These are phyloP conservation scores for Microctenopoma steveboyesi DNA, from an alignment of 2,797 vertebrate species.

Conservation along the genomic window DNA sequence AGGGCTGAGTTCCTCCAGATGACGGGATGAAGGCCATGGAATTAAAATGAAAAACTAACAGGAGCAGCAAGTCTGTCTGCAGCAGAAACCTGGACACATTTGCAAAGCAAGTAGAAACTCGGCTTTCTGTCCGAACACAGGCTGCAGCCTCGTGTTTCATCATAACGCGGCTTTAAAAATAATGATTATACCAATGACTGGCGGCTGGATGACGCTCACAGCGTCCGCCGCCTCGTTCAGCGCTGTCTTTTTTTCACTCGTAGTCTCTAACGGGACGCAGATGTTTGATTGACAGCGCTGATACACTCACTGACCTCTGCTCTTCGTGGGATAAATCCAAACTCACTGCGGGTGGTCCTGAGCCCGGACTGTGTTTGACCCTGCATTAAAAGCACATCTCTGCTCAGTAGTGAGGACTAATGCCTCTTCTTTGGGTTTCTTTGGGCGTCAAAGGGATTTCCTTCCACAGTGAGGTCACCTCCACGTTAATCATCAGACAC, in stretches of 20 bases:
- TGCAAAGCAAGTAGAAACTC: constrained; percentile 44
- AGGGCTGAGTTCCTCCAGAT: neutral
- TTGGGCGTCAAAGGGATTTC: neutral
- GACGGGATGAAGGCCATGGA: constrained; percentile 42
- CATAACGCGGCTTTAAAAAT: too few species aligned
- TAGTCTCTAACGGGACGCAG: too few species aligned
- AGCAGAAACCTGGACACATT: constrained; percentile 23
- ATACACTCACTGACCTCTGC: neutral
- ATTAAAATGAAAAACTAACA: constrained; percentile 27
- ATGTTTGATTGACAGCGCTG: neutral
- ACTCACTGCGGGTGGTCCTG: neutral
- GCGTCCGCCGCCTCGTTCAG: too few species aligned
- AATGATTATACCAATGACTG: too few species aligned
- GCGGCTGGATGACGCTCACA: too few species aligned
- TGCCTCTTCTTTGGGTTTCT: neutral
- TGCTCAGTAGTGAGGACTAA: neutral
- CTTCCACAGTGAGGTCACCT: neutral
- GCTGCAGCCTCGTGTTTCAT: too few species aligned
- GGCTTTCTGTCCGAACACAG: neutral
- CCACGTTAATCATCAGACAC: neutral
- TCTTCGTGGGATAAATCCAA: neutral
- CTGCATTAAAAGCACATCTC: neutral
- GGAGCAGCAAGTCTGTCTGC: neutral
- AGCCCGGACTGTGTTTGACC: neutral
- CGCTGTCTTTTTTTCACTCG: too few species aligned